These are phyloP conservation scores for Euproctis similis DNA, from an alignment of 2,888 invertebrate genomes.

Conservation along the genomic window DNA sequence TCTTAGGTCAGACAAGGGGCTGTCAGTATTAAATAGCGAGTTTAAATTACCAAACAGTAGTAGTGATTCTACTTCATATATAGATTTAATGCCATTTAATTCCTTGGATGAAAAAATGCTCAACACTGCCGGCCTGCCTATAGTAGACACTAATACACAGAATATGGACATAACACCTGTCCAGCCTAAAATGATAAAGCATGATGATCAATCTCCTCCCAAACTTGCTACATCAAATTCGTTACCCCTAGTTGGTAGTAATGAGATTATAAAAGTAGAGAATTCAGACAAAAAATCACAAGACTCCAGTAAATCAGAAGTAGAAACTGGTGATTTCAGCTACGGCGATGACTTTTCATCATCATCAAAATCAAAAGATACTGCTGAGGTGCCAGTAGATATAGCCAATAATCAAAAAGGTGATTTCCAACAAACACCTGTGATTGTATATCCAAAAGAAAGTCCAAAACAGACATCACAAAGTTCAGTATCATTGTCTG, in stretches of 20 bases:
- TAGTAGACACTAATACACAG: slow-evolving; percentile 21
- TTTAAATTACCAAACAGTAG: slow-evolving; percentile 46
- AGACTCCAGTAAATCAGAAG: slow-evolving; percentile 38
- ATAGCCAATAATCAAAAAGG: slow-evolving; percentile 24
- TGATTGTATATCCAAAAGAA: slow-evolving; percentile 45
- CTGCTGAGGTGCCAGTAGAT: slow-evolving; percentile 18
- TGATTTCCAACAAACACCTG: slow-evolving; percentile 33
- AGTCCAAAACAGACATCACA: slow-evolving; percentile 49
- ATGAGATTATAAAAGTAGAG: slow-evolving; percentile 13
- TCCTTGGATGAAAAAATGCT: slow-evolving; percentile 44
- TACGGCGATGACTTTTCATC: slow-evolving; percentile 58
- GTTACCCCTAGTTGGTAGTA: slow-evolving; percentile 4
- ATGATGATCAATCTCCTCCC: slow-evolving; percentile 20
- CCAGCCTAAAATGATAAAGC: slow-evolving; percentile 10
- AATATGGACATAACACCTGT: slow-evolving; percentile 8
- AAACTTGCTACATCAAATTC: slow-evolving; percentile 30
- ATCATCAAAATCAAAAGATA: slow-evolving; percentile 34
- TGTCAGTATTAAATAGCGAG: slow-evolving; percentile 22
- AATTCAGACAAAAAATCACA: slow-evolving; percentile 27
- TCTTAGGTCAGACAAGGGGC: slow-evolving; percentile 9
- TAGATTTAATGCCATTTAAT: slow-evolving; percentile 55
- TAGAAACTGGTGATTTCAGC: slow-evolving; percentile 52
- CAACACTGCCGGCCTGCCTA: slow-evolving; percentile 47
- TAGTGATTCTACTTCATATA: slow-evolving; percentile 64
- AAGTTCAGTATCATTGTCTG: slow-evolving; percentile 62